Percentiles rank a stretch among this genome's conserved stretches.
phyloP scores from a whole-genome alignment of 2,888 invertebrate species.

The Poecilus cupreus region DNA sequence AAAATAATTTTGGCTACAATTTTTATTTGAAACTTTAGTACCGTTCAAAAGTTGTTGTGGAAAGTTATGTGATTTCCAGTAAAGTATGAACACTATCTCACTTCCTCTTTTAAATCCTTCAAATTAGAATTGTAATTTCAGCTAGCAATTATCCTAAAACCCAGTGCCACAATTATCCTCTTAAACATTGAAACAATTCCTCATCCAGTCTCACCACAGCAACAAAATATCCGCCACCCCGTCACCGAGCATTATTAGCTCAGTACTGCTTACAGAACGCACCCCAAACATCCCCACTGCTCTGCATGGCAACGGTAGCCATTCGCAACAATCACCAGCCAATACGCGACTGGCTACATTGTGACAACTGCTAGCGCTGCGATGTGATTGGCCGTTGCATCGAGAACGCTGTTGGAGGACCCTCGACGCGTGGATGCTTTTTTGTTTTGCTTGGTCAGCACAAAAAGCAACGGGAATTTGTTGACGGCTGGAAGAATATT shows the following conservation, averaged over 20 bases:
- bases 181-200: slow-evolving; percentile 31
- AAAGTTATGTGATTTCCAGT: too few species aligned
- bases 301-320: slow-evolving; percentile 41
- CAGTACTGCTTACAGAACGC: background rate
- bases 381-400: slow-evolving; percentile 37
- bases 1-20: too few species aligned
- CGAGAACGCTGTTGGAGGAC: slow-evolving; percentile 47
- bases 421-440: slow-evolving; percentile 40
- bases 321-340: slow-evolving; percentile 56
- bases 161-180: background rate
- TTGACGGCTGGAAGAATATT: too few species aligned
- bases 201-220: too few species aligned
- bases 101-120: too few species aligned
- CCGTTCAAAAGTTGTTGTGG: too few species aligned
- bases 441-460: slow-evolving; percentile 53
- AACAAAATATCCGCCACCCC: background rate
- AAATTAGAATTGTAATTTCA: too few species aligned
- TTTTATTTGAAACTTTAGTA: too few species aligned
- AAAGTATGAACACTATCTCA: too few species aligned
- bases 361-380: slow-evolving; percentile 50
- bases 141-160: too few species aligned
- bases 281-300: slow-evolving; percentile 8
- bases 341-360: slow-evolving; percentile 58
- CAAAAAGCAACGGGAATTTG: slow-evolving; percentile 22
- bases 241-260: background rate